Percentiles rank a stretch among this genome's conserved stretches.
Conservation (phyloP, 2,113 vertebrate genomes). For the Ictalurus punctatus region DNA sequence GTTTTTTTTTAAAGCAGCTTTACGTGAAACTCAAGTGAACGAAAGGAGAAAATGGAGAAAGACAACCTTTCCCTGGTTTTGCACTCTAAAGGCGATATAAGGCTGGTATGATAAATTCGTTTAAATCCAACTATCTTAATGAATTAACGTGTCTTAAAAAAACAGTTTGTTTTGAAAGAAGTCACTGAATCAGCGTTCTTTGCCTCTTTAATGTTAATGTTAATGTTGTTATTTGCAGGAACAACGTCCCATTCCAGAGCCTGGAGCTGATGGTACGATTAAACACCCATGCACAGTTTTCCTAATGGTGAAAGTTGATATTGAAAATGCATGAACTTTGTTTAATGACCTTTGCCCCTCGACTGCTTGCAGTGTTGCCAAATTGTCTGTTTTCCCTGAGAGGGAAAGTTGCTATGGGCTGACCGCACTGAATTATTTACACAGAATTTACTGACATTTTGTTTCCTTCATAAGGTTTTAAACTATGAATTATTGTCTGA, state of each 20-base stretch:
- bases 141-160: background rate
- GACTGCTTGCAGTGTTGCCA: background rate
- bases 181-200: background rate
- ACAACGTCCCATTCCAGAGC: conserved; percentile 71
- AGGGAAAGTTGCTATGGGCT: background rate
- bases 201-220: background rate
- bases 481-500: background rate
- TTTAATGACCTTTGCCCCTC: background rate
- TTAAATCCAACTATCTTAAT: background rate
- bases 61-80: conserved; percentile 73
- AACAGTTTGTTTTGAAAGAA: background rate
- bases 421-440: background rate
- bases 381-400: background rate
- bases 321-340: background rate
- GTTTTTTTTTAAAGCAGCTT: background rate
- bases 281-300: background rate
- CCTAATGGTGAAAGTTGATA: background rate
- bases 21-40: no score
- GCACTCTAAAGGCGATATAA: conserved; percentile 68
- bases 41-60: conserved; percentile 64
- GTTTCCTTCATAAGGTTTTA: background rate
- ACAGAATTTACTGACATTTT: background rate
- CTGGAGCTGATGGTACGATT: conserved; percentile 69
- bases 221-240: conserved; percentile 63
- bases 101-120: conserved; percentile 64